phyloP scores from a whole-genome alignment of 2,113 vertebrate genomes.

The Cynocephalus volans region DNA sequence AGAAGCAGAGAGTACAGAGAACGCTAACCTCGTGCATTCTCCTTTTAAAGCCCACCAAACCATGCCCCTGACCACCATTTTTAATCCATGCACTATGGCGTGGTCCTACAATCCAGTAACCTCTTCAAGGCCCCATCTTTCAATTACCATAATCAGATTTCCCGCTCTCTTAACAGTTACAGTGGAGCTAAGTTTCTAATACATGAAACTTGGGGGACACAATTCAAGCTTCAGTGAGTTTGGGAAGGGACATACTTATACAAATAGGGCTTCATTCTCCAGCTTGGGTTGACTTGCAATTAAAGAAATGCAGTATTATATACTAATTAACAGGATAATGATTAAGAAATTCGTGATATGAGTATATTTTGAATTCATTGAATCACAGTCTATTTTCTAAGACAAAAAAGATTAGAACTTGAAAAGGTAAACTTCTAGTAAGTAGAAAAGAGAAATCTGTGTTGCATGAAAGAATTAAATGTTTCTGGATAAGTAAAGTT shows the following conservation, averaged over 20 bases:
- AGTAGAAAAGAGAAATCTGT: neutral
- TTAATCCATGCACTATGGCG: no score
- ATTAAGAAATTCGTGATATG: neutral
- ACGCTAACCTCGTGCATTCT: no score
- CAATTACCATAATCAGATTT: no score
- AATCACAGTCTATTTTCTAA: neutral
- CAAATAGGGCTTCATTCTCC: neutral
- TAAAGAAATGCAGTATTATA: slow-evolving; percentile 37
- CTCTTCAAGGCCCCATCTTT: no score
- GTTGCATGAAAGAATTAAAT: neutral
- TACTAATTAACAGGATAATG: neutral
- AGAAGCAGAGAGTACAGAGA: no score
- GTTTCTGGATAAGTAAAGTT: neutral
- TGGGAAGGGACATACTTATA: neutral
- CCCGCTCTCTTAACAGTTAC: no score
- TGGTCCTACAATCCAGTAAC: no score
- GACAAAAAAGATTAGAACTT: neutral
- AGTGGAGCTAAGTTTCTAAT: no score
- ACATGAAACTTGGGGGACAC: no score
- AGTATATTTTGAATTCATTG: neutral
- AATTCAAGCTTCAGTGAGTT: no score
- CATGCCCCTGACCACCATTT: no score
- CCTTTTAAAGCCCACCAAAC: no score
- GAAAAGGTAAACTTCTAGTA: neutral
- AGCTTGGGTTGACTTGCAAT: neutral